phyloP scores from a whole-genome alignment of 2,888 invertebrate species.

The Ypsolopha scabrella region DNA sequence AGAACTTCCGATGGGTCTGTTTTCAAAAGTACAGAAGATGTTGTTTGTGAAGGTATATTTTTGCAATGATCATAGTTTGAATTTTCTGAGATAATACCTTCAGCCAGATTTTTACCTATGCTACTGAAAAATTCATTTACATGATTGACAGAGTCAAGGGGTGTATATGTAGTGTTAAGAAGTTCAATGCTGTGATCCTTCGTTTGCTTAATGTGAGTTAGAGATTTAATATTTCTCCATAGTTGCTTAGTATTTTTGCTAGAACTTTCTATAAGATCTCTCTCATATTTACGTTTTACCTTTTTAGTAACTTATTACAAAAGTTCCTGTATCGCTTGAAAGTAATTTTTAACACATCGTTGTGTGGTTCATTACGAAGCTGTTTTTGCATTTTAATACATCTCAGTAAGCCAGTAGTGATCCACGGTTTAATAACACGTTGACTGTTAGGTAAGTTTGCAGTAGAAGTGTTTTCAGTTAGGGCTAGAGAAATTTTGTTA shows the following conservation, averaged over 20 bases:
- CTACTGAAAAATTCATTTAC: slow-evolving; percentile 3
- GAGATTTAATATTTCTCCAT: neutral
- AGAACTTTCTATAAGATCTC: neutral
- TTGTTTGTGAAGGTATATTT: neutral
- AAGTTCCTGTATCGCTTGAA: slow-evolving; percentile 1
- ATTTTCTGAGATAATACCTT: neutral
- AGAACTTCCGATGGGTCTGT: neutral
- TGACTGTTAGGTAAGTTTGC: neutral
- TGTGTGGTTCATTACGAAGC: neutral
- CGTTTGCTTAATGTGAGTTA: neutral
- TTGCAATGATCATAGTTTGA: neutral
- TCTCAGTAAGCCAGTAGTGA: neutral
- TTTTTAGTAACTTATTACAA: slow-evolving; percentile 1
- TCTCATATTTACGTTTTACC: neutral
- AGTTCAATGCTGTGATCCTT: neutral
- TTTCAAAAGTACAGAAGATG: slow-evolving; percentile 1
- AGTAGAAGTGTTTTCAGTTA: neutral
- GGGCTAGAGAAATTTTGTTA: neutral
- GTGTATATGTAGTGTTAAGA: neutral
- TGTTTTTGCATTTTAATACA: neutral
- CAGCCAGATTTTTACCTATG: slow-evolving; percentile 1
- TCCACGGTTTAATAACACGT: neutral
- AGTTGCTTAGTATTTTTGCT: neutral
- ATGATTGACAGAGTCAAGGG: neutral
- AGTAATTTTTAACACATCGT: neutral